These are phyloP conservation scores for Mellilla xanthometata DNA, from an alignment of 2,888 invertebrate genomes.

Conservation along the genomic window DNA sequence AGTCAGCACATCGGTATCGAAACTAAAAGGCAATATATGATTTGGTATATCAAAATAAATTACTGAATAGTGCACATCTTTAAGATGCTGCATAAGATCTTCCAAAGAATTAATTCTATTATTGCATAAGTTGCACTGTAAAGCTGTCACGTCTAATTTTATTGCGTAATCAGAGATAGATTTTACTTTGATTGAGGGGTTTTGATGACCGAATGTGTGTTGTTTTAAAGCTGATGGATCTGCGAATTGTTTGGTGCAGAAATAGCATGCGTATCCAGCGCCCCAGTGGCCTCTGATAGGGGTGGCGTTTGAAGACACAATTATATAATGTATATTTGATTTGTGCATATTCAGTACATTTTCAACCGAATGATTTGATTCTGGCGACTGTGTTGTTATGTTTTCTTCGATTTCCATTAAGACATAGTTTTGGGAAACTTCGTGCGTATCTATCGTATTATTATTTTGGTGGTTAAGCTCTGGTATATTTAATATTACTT, in stretches of 20 bases:
- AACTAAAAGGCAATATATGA: slow-evolving; percentile 60
- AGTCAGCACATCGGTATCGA: slow-evolving; percentile 40
- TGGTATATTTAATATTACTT: too few relatives aligned
- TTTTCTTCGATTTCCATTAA: too few relatives aligned
- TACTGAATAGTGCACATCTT: slow-evolving; percentile 37
- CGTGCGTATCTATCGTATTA: too few relatives aligned
- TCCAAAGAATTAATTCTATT: slow-evolving; percentile 39
- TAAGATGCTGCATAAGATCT: slow-evolving; percentile 44
- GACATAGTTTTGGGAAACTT: too few relatives aligned
- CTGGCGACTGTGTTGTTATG: too few relatives aligned
- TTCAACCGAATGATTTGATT: not conserved
- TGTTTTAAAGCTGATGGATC: slow-evolving; percentile 34
- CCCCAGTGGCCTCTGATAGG: slow-evolving; percentile 37
- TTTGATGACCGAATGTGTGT: slow-evolving; percentile 36
- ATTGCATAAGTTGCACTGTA: slow-evolving; percentile 51
- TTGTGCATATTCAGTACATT: slow-evolving; percentile 37
- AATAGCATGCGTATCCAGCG: slow-evolving; percentile 36
- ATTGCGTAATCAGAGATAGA: slow-evolving; percentile 40
- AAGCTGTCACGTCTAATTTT: slow-evolving; percentile 54
- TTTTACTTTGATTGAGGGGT: slow-evolving; percentile 30
- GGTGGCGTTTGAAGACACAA: slow-evolving; percentile 42
- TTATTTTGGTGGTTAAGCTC: too few relatives aligned
- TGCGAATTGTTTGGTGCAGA: slow-evolving; percentile 33
- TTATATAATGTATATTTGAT: slow-evolving; percentile 32
- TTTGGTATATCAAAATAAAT: slow-evolving; percentile 51